Evolutionary conservation across 2,888 invertebrate species (phyloP).

Genomic region (Choristoneura rosaceana): DNA sequence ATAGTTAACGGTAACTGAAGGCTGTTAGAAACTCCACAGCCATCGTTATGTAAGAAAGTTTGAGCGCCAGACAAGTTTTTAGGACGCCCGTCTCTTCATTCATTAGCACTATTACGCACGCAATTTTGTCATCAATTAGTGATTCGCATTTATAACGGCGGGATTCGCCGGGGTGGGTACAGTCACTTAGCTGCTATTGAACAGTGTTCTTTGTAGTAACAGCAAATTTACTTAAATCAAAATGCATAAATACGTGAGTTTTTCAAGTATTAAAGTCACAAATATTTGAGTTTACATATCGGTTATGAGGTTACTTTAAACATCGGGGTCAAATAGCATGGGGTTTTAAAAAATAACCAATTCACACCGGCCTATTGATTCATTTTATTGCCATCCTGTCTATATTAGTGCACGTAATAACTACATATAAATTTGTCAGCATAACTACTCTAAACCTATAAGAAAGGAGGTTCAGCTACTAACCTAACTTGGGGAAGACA

Average conservation of each 20-base stretch:
- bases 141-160: constrained; percentile 64
- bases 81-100: constrained; percentile 59
- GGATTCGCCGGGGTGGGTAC: constrained; percentile 51
- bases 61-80: constrained; percentile 59
- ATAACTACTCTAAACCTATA: neutral
- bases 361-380: neutral
- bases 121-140: constrained; percentile 70
- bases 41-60: constrained; percentile 40
- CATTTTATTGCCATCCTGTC: no score
- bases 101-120: constrained; percentile 75
- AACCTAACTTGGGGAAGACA: no score
- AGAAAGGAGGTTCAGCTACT: no score
- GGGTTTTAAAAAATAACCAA: neutral
- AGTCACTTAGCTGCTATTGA: constrained; percentile 59
- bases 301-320: neutral
- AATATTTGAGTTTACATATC: neutral
- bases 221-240: constrained; percentile 50
- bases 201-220: constrained; percentile 51
- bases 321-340: neutral
- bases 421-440: neutral
- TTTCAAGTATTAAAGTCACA: neutral
- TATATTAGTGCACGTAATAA: neutral
- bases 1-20: constrained; percentile 28
- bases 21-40: constrained; percentile 21
- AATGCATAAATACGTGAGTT: constrained; percentile 75